These are phyloP conservation scores for Orchestia grillus DNA, from an alignment of 1,140 invertebrate genomes.

Conservation along the genomic window DNA sequence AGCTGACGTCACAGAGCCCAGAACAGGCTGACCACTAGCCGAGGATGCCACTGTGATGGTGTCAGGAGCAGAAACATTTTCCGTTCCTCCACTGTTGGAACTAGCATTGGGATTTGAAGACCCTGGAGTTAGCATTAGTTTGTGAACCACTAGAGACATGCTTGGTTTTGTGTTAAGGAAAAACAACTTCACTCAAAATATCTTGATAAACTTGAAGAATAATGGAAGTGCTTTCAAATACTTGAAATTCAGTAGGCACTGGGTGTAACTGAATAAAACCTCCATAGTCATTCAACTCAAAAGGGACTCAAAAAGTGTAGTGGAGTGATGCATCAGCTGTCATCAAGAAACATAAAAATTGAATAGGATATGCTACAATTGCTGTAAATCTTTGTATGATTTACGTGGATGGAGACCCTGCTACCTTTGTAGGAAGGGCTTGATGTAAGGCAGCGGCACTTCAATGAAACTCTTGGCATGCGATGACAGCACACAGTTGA, in stretches of 20 bases:
- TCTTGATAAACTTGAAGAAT: background rate
- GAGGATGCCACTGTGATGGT: background rate
- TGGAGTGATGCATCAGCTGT: background rate
- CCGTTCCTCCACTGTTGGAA: background rate
- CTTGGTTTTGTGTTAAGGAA: background rate
- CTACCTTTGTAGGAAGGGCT: conserved; percentile 20
- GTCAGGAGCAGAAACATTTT: background rate
- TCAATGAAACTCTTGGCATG: background rate
- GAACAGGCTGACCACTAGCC: background rate
- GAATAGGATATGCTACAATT: background rate
- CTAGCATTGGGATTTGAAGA: conserved; percentile 61
- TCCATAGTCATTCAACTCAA: background rate
- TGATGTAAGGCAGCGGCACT: conserved; percentile 2
- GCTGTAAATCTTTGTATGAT: background rate
- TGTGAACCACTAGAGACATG: conserved; percentile 67
- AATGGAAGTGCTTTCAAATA: background rate
- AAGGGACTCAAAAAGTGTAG: background rate
- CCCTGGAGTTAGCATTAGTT: conserved; percentile 66
- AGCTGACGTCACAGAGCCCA: conserved; percentile 38
- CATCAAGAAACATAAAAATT: background rate
- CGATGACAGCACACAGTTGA: background rate
- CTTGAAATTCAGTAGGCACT: background rate
- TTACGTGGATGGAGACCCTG: background rate
- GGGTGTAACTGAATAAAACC: background rate
- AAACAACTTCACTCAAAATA: background rate